Evolutionary conservation across 1,140 invertebrate genomes (phyloP).

Genomic region (Procambarus virginalis): DNA sequence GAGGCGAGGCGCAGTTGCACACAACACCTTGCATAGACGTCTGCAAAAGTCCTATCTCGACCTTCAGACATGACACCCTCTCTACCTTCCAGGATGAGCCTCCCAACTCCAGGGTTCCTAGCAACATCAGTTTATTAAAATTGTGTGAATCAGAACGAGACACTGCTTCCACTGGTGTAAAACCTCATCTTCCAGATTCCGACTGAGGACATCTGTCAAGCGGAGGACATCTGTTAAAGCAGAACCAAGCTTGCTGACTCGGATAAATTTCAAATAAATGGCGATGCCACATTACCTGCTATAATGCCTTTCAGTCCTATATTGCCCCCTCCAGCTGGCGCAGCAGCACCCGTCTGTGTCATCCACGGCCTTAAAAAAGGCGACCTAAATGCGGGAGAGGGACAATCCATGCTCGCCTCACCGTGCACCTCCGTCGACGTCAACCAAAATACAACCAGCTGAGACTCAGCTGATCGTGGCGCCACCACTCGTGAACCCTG

Average conservation of each 20-base stretch:
- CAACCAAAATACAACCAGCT: slow-evolving; percentile 20
- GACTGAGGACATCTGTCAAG: too few species aligned
- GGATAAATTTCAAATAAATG: neutral
- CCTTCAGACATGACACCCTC: too few species aligned
- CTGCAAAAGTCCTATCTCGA: too few species aligned
- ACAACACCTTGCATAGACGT: too few species aligned
- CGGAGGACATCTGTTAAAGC: neutral
- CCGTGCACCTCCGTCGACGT: neutral
- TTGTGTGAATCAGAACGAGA: too few species aligned
- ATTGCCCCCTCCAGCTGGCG: slow-evolving; percentile 13
- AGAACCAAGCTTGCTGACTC: neutral
- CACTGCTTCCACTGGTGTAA: too few species aligned
- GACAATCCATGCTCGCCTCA: slow-evolving; percentile 32
- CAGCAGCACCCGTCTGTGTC: slow-evolving; percentile 31
- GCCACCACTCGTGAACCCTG: neutral
- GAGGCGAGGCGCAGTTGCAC: too few species aligned
- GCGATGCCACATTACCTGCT: slow-evolving; percentile 21
- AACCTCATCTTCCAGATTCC: too few species aligned
- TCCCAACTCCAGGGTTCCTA: too few species aligned
- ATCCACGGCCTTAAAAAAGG: slow-evolving; percentile 48
- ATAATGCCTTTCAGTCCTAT: slow-evolving; percentile 47
- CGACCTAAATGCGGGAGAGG: slow-evolving; percentile 52
- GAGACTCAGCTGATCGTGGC: neutral
- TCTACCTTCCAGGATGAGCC: too few species aligned
- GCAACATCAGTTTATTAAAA: too few species aligned